phyloP scores from a whole-genome alignment of 2,113 vertebrate species.

The Rhinogobius similis region DNA sequence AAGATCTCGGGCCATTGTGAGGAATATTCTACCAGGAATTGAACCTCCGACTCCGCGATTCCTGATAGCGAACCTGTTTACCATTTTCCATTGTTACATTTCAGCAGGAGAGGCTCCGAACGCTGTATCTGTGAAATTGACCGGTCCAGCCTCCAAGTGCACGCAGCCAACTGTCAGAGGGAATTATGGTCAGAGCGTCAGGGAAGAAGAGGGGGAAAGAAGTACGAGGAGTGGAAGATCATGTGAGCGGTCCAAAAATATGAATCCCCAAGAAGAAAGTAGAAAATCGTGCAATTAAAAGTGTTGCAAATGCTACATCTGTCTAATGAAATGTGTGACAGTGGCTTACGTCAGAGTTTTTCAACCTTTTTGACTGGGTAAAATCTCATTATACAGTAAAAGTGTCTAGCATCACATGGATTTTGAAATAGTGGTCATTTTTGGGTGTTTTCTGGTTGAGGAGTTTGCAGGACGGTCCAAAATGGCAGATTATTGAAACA shows the following conservation, averaged over 20 bases:
- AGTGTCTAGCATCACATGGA: too few relatives aligned
- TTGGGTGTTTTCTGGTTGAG: too few relatives aligned
- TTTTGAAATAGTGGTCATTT: too few relatives aligned
- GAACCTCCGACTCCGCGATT: slow-evolving; percentile 38
- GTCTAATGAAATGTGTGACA: too few relatives aligned
- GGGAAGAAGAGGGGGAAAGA: not conserved
- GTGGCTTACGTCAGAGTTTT: too few relatives aligned
- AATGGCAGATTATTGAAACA: too few relatives aligned
- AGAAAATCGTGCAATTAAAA: not conserved
- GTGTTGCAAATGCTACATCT: too few relatives aligned
- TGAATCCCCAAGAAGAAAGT: not conserved
- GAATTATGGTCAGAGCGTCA: not conserved
- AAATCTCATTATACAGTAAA: too few relatives aligned
- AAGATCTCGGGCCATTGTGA: slow-evolving; percentile 48
- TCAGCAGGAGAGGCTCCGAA: not conserved
- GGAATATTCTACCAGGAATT: slow-evolving; percentile 40
- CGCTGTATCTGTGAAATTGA: slow-evolving; percentile 12
- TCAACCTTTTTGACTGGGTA: too few relatives aligned
- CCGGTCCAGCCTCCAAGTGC: slow-evolving; percentile 9
- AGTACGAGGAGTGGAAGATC: not conserved
- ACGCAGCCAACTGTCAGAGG: not conserved
- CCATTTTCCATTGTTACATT: slow-evolving; percentile 37
- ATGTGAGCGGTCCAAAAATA: not conserved
- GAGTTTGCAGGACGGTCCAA: too few relatives aligned
- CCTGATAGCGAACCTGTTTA: slow-evolving; percentile 38